phyloP scores from a whole-genome alignment of 2,888 invertebrate species.

The Elaeidobius kamerunicus region DNA sequence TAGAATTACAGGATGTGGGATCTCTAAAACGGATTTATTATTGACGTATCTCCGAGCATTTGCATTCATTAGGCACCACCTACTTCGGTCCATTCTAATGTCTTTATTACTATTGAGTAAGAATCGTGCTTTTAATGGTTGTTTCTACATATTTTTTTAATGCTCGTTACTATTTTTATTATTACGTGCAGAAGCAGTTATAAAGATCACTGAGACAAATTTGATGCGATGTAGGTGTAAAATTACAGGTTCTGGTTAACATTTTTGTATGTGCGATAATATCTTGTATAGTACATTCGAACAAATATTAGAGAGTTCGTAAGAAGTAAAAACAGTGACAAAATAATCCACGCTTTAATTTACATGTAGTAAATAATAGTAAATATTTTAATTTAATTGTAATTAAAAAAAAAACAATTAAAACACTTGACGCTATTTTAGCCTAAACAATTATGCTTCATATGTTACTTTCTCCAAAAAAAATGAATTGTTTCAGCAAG shows the following conservation, averaged over 20 bases:
- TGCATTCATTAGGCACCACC: slow-evolving; percentile 35
- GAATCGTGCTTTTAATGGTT: slow-evolving; percentile 8
- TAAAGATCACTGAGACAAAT: background rate
- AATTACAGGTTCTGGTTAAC: background rate
- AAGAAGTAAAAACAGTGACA: too few species aligned
- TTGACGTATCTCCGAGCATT: slow-evolving; percentile 35
- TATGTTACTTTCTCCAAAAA: too few species aligned
- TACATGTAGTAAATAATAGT: too few species aligned
- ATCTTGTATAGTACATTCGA: too few species aligned
- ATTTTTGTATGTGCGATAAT: too few species aligned
- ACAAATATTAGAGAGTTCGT: too few species aligned
- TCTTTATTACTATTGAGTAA: slow-evolving; percentile 31
- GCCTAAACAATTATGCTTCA: too few species aligned
- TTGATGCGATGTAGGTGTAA: background rate
- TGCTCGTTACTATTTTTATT: slow-evolving; percentile 5
- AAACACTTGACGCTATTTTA: too few species aligned
- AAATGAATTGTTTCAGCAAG: too few species aligned
- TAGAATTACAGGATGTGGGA: slow-evolving; percentile 16
- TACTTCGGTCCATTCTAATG: slow-evolving; percentile 32
- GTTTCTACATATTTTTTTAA: slow-evolving; percentile 4
- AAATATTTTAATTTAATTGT: too few species aligned
- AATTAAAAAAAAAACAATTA: too few species aligned
- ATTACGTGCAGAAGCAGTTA: slow-evolving; percentile 1
- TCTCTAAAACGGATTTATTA: slow-evolving; percentile 38
- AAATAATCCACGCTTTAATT: too few species aligned